Conservation (phyloP, 2,113 vertebrate genomes). For the Cryptomyrus ogoouensis region DNA sequence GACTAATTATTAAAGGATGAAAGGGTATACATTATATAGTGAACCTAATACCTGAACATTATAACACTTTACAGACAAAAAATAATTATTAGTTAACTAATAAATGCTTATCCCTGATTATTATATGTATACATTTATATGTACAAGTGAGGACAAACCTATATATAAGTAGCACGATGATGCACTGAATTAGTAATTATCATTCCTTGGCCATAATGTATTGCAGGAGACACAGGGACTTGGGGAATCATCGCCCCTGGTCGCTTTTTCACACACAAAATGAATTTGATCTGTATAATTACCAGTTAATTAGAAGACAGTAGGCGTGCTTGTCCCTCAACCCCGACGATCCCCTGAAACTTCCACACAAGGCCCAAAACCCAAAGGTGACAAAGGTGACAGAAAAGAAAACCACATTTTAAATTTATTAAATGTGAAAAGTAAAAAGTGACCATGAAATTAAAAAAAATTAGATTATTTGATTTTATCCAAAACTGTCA, state of each 20-base stretch:
- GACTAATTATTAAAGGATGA: conserved; percentile 21
- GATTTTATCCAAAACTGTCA: neutral
- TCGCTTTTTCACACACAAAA: neutral
- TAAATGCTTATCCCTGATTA: neutral
- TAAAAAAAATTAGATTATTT: neutral
- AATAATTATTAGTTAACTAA: conserved; percentile 5
- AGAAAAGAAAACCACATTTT: neutral
- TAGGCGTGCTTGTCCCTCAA: neutral
- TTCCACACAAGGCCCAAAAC: neutral
- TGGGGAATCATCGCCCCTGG: neutral
- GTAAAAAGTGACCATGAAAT: neutral
- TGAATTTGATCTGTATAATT: neutral
- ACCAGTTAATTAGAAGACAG: neutral
- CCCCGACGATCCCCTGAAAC: neutral
- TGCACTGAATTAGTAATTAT: neutral
- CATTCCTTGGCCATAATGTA: neutral
- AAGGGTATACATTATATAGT: conserved; percentile 10
- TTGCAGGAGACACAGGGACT: neutral
- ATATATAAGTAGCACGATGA: neutral
- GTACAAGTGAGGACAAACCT: neutral
- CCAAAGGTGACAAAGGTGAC: neutral
- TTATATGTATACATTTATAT: neutral
- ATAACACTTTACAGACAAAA: conserved; percentile 12
- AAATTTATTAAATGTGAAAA: neutral
- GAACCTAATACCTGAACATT: conserved; percentile 1